These are phyloP conservation scores for Dryomyza anilis DNA, from an alignment of 2,888 invertebrate species.

Conservation along the genomic window DNA sequence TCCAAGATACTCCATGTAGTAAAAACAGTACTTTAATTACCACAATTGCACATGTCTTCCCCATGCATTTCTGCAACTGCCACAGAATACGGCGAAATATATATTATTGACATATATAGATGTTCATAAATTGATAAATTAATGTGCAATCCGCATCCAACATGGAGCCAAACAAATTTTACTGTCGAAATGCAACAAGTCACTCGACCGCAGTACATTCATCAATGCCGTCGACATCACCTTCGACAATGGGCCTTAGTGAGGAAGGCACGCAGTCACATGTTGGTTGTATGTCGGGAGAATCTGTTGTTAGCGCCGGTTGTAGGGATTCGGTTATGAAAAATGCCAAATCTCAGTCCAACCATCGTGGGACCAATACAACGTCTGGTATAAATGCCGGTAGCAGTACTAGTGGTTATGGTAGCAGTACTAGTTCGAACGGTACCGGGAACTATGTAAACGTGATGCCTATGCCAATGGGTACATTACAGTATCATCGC, in stretches of 20 bases:
- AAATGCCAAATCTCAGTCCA: conserved; percentile 40
- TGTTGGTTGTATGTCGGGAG: conserved; percentile 38
- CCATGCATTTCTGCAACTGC: conserved; percentile 4
- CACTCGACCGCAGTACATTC: conserved; percentile 42
- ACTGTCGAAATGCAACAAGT: conserved; percentile 49
- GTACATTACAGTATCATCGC: conserved; percentile 58
- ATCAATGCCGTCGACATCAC: conserved; percentile 43
- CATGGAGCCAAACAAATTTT: conserved; percentile 57
- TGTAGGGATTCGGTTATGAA: conserved; percentile 42
- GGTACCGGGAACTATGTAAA: conserved; percentile 57
- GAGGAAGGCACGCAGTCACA: conserved; percentile 42
- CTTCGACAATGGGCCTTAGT: conserved; percentile 38
- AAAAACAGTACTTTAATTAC: background rate
- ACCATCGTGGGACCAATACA: conserved; percentile 36
- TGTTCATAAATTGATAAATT: background rate
- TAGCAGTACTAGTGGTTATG: conserved; percentile 39
- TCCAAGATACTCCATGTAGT: no score
- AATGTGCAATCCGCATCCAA: conserved; percentile 11
- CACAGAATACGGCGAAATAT: background rate
- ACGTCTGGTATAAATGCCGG: conserved; percentile 32
- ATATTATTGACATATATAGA: conserved; percentile 12
- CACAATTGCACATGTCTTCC: background rate
- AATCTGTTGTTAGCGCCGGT: conserved; percentile 35
- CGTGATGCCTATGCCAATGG: conserved; percentile 58
- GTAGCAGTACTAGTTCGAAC: conserved; percentile 38